A percentile compares a stretch with the other conserved stretches of the same genome.
Conservation (phyloP, 2,888 invertebrate species). For the Calameuta filiformis region DNA sequence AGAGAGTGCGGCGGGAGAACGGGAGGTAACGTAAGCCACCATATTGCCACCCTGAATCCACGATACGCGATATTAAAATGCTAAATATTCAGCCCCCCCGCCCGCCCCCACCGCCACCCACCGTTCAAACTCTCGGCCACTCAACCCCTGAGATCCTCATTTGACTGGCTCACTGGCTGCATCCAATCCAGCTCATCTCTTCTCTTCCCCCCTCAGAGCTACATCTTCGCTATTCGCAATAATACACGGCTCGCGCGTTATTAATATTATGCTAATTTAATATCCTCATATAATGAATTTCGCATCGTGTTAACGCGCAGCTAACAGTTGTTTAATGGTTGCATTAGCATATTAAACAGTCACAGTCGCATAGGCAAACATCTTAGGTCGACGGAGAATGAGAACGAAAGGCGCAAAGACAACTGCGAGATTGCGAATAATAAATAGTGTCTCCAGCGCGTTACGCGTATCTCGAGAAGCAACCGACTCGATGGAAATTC, state of each 20-base stretch:
- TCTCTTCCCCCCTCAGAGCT: neutral
- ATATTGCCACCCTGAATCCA: conserved; percentile 15
- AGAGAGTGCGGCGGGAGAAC: too few species aligned
- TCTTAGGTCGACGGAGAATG: conserved; percentile 2
- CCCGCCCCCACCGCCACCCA: too few species aligned
- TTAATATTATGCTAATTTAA: conserved; percentile 51
- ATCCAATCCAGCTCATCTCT: neutral
- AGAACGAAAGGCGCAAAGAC: conserved; percentile 11
- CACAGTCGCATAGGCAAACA: conserved; percentile 10
- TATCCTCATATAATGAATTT: conserved; percentile 45
- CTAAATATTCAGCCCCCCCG: conserved; percentile 31
- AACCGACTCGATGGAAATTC: too few species aligned
- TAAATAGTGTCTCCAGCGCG: too few species aligned
- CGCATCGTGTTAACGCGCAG: conserved; percentile 44
- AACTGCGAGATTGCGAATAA: too few species aligned
- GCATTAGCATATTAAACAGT: conserved; percentile 49
- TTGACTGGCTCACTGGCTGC: conserved; percentile 2
- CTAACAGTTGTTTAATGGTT: conserved; percentile 48
- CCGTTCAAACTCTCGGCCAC: too few species aligned
- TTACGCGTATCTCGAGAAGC: too few species aligned
- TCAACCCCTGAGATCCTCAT: neutral
- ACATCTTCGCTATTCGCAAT: conserved; percentile 25
- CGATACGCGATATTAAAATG: conserved; percentile 46
- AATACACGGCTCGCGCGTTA: conserved; percentile 32
- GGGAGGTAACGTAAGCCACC: conserved; percentile 11